These are phyloP conservation scores for Clistopyga incitator DNA, from an alignment of 2,888 invertebrate genomes.

Conservation along the genomic window DNA sequence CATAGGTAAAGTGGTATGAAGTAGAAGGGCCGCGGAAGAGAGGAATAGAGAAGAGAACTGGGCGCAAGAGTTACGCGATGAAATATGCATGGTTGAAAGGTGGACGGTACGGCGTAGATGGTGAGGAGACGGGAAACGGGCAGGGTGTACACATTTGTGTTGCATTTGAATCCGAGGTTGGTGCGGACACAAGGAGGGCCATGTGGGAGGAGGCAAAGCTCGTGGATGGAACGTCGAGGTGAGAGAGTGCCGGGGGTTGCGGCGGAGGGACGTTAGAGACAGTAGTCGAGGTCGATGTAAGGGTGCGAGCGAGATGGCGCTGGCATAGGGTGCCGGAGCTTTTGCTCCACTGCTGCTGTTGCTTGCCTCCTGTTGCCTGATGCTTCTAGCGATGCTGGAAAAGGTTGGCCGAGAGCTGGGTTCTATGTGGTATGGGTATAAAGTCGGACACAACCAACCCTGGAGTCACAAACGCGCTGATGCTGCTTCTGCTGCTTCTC, in stretches of 20 bases:
- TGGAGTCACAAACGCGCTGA: slow-evolving; percentile 40
- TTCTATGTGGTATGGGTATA: slow-evolving; percentile 25
- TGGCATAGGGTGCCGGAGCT: slow-evolving; percentile 57
- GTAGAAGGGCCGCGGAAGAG: slow-evolving; percentile 62
- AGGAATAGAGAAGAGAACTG: slow-evolving; percentile 60
- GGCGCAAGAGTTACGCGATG: slow-evolving; percentile 60
- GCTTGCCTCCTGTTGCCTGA: slow-evolving; percentile 24
- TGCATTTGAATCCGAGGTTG: slow-evolving; percentile 72
- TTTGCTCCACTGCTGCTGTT: slow-evolving; percentile 22
- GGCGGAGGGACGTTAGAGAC: slow-evolving; percentile 55
- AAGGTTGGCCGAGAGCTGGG: slow-evolving; percentile 39
- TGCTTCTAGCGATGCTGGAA: slow-evolving; percentile 33
- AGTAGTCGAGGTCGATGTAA: slow-evolving; percentile 39
- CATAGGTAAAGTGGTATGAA: slow-evolving; percentile 62
- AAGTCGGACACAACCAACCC: slow-evolving; percentile 40
- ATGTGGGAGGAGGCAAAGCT: slow-evolving; percentile 51
- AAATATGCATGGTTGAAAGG: slow-evolving; percentile 66
- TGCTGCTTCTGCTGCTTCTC: slow-evolving; percentile 24
- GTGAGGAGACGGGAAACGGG: slow-evolving; percentile 16
- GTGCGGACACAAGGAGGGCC: slow-evolving; percentile 69
- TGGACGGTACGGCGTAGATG: slow-evolving; percentile 44
- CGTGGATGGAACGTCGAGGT: slow-evolving; percentile 52
- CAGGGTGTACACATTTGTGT: slow-evolving; percentile 60
- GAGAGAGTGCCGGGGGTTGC: slow-evolving; percentile 50
- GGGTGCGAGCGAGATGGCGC: slow-evolving; percentile 30